Evolutionary conservation across 2,113 vertebrate species (phyloP), one percentile per base, ranked within the genome.

Genomic region (Cochlearius cochlearius): DNA sequence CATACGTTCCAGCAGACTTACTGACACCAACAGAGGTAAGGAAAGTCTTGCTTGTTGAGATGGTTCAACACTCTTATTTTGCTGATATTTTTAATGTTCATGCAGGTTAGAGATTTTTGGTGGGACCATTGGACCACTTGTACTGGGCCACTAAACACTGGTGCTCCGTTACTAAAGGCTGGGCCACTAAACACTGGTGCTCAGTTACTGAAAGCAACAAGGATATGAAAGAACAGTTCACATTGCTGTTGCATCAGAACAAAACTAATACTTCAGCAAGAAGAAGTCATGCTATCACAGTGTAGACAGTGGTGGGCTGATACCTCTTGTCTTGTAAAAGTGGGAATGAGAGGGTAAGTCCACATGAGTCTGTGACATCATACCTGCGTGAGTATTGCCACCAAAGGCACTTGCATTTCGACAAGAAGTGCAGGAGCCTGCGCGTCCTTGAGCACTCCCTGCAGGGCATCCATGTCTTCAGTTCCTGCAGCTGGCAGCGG

Each of bases 391-490:
- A 58, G 10, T 34, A 25, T 5, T 50, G 39, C 62, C 62, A 53
- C 30, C 53, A 19, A 43, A 53, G 63, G 43, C 66, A 72, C 27
- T 67, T 75, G 13, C 19, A 58, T 68, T 86, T 79, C 1, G 4
- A n/a, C 17, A 50, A 47, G n/a, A 47, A 38, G 7, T 15, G 18
- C 3, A 8, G 7, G 32, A 88, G 43, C 34, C 34, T 11, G 3
- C 15, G 27, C 20, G 36, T 9, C 53, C 60, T 23, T 30, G 41
- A 78, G 52, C 12, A 8, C 30, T 49, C 20, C 38, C 38, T 76
- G 25, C 22, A 60, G 49, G 19, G 9, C 0, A 1, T 18, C 26
- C 0, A 0, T 45, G 13, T 29, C 73, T 59, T 67, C 69, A 30
- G 17, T 15, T 80, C 55, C 52, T 32, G 23, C 25, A 43, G 62